Evolutionary conservation across 2,888 invertebrate genomes (phyloP), one percentile per base, ranked within the genome.

Genomic region (Limulus polyphemus): DNA sequence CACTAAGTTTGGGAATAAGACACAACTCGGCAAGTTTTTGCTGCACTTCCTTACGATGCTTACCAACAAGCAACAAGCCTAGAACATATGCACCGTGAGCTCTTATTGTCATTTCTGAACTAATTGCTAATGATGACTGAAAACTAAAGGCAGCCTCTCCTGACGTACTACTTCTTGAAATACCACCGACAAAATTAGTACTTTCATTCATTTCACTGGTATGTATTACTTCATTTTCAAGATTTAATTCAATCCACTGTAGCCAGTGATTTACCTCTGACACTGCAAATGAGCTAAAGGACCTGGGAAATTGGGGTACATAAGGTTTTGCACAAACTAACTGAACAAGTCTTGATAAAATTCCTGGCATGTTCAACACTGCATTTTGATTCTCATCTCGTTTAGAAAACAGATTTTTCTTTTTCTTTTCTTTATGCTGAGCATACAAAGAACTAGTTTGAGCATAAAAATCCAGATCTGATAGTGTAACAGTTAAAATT

Each of bases 201-300:
- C 55, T 46, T 48, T 13, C 10, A 48, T 52, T 49, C 9, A 52
- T 12, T 32, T 60, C 59, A 32, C 49, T 10, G 2, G 11, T 32
- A n/a, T 32, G 47, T n/a, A 56, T 50, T 46, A 17, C 9, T 11
- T 61, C 68, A 51, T 68, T 63, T 17, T 60, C 60, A 51, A 69
- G 57, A 48, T 65, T 62, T 65, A 75, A 74, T 61, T 77, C 77
- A 49, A 77, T 77, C 74, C 77, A 76, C 62, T 74, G 74, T 74
- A 77, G 75, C 77, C 77, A 77, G 63, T 75, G 75, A 59, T 77
- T 77, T 52, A 76, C 70, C 66, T 77, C 77, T 67, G 75, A 74
- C 9, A 71, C 71, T 69, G 73, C 71, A 16, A 73, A 74, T 54
- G 73, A 68, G 68, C 32, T 32, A 32, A 32, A 32, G 32, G 32